Percentiles rank a stretch among this genome's conserved stretches.
phyloP scores from a whole-genome alignment of 2,113 vertebrate genomes.

The Otolemur garnettii region DNA sequence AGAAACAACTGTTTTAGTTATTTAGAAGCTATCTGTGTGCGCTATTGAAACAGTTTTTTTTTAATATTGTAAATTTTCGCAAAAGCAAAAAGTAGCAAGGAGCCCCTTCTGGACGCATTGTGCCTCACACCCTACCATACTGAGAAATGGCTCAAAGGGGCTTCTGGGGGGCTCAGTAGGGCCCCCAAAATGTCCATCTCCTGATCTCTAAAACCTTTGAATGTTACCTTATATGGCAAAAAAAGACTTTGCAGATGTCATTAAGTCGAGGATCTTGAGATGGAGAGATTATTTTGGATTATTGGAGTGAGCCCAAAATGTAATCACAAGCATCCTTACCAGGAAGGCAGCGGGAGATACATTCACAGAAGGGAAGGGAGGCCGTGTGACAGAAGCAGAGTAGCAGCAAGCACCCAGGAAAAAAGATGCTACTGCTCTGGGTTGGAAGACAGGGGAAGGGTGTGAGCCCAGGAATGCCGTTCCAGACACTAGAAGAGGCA shows the following conservation, averaged over 20 bases:
- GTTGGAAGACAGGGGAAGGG: not conserved
- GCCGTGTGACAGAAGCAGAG: not conserved
- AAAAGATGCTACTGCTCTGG: too few species aligned
- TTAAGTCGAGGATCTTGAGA: not conserved
- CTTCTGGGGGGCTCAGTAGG: not conserved
- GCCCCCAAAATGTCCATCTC: not conserved
- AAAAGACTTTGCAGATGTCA: not conserved
- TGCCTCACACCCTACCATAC: not conserved
- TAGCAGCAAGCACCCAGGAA: not conserved
- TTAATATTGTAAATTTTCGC: not conserved
- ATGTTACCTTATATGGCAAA: not conserved
- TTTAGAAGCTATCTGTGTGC: not conserved
- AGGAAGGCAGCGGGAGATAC: not conserved
- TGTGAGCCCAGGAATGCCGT: not conserved
- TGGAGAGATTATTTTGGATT: not conserved
- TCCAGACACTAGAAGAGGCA: not conserved
- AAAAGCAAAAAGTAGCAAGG: not conserved
- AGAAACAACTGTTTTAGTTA: slow-evolving; percentile 1
- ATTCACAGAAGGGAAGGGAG: not conserved
- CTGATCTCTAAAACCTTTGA: not conserved
- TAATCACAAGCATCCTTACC: not conserved
- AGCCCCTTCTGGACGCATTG: not conserved
- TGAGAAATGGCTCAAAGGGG: not conserved
- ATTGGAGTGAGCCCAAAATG: not conserved
- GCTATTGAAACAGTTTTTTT: not conserved